Base-by-base conservation (phyloP, 2,797 vertebrate species). In the Eospalax fontanierii region DNA sequence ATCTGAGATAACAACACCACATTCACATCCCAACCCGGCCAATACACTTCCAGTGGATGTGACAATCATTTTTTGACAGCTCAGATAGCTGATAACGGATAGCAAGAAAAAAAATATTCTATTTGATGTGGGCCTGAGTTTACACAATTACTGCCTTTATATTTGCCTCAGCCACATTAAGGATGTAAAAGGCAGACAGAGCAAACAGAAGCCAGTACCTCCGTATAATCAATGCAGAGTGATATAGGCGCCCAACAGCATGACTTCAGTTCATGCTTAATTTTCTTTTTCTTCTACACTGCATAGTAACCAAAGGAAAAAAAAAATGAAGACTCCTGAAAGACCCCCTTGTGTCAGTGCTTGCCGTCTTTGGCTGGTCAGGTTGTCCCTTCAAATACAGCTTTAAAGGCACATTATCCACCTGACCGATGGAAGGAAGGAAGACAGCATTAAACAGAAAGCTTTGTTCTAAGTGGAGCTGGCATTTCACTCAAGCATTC, bases 31-130 rank as follows among this genome's bases (percentile, higher is more conserved):
- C 94, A 94, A 10, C 75, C 93, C 28, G 80, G 94, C 93, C 89
- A 71, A n/a, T 88, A 50, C 79, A 50, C 96, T 94, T 46, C 84
- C 89, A 95, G 95, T 89, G 75, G 91, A 96, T 95, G 94, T 97
- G 97, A 96, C 97, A 91, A 96, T 97, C 96, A 71, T 89, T 94
- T 94, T 97, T 97, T 97, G 96, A 97, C 97, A 97, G 97, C 90
- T 94, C 91, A 86, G 90, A 97, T 90, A 95, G 96, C 79, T 95
- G 97, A 94, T 97, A 97, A 96, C 46, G 80, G 91, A 93, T 81
- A 68, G 93, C 91, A 95, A 40, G 91, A 96, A 76, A 91, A 93
- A 95, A 54, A 95, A 96, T 88, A 93, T 78, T 95, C 94, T 94
- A 83, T 95, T 93, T 96, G 95, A 89, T 40, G n/a, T 59, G 81